phyloP scores from a whole-genome alignment of 2,888 invertebrate genomes.

The Scrobipalpa costella region DNA sequence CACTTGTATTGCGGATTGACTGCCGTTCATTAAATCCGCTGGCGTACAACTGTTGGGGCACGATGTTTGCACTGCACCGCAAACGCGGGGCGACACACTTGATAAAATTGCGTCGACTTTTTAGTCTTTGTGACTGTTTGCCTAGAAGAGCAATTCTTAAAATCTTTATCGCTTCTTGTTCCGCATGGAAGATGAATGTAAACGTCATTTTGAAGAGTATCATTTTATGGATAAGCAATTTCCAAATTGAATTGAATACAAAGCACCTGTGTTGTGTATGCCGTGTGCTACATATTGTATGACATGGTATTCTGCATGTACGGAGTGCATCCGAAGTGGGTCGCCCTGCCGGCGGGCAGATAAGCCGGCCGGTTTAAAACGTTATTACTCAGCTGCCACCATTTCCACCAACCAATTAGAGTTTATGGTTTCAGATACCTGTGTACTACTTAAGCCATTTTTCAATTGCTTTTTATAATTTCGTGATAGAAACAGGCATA shows the following conservation, averaged over 20 bases:
- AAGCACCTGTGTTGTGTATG: background rate
- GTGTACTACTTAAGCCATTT: background rate
- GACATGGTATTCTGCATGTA: background rate
- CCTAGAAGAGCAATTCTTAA: no score
- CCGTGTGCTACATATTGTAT: background rate
- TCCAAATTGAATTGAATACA: background rate
- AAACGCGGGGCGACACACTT: no score
- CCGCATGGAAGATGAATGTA: no score
- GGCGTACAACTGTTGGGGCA: no score
- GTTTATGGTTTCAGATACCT: constrained; percentile 11
- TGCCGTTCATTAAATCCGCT: no score
- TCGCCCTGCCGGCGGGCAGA: constrained; percentile 5
- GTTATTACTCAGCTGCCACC: constrained; percentile 1
- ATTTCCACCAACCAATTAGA: constrained; percentile 10
- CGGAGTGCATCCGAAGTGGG: constrained; percentile 4
- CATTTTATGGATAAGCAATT: background rate
- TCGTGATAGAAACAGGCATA: no score
- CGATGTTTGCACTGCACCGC: no score
- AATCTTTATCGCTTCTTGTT: no score
- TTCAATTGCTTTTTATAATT: background rate
- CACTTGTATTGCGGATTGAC: no score
- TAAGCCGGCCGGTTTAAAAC: constrained; percentile 10
- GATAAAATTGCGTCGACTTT: no score
- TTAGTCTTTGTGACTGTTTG: no score
- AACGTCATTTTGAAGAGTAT: no score